Conservation (phyloP, 2,113 vertebrate species). For the Myotis lucifugus region DNA sequence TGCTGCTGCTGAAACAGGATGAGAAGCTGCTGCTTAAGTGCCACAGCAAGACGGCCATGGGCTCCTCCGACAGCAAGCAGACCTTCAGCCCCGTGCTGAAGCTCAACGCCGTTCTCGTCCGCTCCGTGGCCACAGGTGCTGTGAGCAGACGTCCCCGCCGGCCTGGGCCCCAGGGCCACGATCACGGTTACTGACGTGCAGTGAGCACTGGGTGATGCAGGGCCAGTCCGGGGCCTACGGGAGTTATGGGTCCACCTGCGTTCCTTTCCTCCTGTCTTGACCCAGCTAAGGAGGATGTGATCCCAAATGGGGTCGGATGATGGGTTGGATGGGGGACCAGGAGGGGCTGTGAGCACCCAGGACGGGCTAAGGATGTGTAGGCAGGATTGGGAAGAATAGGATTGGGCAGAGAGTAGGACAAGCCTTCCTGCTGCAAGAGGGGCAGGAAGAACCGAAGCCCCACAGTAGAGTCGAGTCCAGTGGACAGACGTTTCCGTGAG, state of each 20-base stretch:
- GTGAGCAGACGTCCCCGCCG: accelerated
- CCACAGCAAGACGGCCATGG: slow-evolving; percentile 80
- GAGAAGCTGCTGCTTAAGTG: slow-evolving; percentile 92
- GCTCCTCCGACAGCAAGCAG: slow-evolving; percentile 89
- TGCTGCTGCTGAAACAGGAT: slow-evolving; percentile 93
- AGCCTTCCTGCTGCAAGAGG: not conserved
- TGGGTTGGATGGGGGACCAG: not conserved
- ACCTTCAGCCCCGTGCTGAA: slow-evolving; percentile 93
- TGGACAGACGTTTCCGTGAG: too few relatives aligned
- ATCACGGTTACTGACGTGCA: not conserved
- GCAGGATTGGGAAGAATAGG: not conserved
- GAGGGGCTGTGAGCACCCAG: not conserved
- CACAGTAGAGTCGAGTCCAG: not conserved
- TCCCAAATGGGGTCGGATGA: not conserved
- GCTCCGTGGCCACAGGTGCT: slow-evolving; percentile 92
- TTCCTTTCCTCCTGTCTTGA: not conserved
- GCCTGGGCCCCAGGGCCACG: not conserved
- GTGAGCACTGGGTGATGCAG: too few relatives aligned
- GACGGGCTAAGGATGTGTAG: not conserved
- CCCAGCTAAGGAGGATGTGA: not conserved
- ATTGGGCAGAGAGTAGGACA: not conserved
- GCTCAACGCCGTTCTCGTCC: slow-evolving; percentile 91
- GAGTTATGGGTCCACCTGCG: not conserved
- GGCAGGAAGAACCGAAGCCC: not conserved
- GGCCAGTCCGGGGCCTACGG: not conserved